These are phyloP conservation scores for Oreochromis aureus DNA, from an alignment of 2,113 vertebrate genomes.

Conservation along the genomic window DNA sequence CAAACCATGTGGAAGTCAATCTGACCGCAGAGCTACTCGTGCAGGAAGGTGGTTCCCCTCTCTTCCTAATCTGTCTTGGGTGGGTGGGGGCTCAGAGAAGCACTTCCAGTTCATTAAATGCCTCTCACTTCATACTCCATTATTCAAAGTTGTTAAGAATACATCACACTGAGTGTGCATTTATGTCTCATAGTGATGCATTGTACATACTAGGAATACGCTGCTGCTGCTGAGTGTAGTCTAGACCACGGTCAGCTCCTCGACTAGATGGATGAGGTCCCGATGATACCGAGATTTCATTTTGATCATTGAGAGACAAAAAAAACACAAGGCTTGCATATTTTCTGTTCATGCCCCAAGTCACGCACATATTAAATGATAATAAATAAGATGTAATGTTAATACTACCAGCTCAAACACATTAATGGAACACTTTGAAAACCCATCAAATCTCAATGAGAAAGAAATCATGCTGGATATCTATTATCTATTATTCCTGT, in stretches of 20 bases:
- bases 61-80: slow-evolving; percentile 3
- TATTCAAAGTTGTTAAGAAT: slow-evolving; percentile 16
- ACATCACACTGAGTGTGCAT: background rate
- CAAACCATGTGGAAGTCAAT: background rate
- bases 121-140: slow-evolving; percentile 27
- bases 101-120: slow-evolving; percentile 39
- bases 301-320: background rate
- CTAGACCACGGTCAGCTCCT: background rate
- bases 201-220: background rate
- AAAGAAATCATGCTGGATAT: background rate
- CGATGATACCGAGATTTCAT: background rate
- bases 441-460: fast-evolving
- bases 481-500: background rate
- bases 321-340: background rate
- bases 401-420: no score
- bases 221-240: background rate
- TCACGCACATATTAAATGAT: fast-evolving
- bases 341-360: fast-evolving
- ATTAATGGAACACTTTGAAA: background rate
- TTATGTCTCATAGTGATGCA: background rate
- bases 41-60: slow-evolving; percentile 22
- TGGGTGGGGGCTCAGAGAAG: background rate
- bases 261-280: background rate
- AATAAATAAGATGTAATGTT: background rate
- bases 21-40: slow-evolving; percentile 5